These are phyloP conservation scores for Coturnix japonica DNA, from an alignment of 2,113 vertebrate species.

Conservation along the genomic window DNA sequence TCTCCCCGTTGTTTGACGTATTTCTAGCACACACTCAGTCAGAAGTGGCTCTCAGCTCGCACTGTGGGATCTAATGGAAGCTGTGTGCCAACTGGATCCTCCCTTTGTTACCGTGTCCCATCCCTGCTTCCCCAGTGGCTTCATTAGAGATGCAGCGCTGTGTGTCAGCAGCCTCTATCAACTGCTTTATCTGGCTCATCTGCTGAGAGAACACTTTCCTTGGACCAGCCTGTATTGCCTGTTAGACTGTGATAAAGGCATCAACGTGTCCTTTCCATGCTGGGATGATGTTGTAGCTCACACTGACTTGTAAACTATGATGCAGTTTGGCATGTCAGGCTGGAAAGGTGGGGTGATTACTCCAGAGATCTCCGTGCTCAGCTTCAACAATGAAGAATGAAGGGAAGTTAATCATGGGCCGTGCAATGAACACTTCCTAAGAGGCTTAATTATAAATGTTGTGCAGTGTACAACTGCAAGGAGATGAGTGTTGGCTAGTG, in stretches of 20 bases:
- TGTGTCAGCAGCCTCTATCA: constrained; percentile 49
- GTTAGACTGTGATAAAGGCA: constrained; percentile 24
- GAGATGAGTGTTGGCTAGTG: constrained; percentile 8
- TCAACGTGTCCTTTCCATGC: not conserved
- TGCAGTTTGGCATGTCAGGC: not conserved
- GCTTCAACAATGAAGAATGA: constrained; percentile 55
- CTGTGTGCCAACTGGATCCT: constrained; percentile 18
- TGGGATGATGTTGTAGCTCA: not conserved
- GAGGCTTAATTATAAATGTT: constrained; percentile 69
- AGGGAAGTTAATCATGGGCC: constrained; percentile 40
- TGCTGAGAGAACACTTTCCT: constrained; percentile 22
- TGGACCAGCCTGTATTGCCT: constrained; percentile 35
- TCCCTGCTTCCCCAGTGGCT: constrained; percentile 52
- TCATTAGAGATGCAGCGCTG: constrained; percentile 58
- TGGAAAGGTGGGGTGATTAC: constrained; percentile 15
- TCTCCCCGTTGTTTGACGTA: not conserved
- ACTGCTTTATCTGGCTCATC: constrained; percentile 13
- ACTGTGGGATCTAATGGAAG: constrained; percentile 26
- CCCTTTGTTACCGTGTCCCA: constrained; percentile 12
- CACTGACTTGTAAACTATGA: not conserved
- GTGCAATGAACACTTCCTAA: constrained; percentile 29
- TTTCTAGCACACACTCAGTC: not conserved
- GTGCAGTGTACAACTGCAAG: not conserved
- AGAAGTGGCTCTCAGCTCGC: not conserved
- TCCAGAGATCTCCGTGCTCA: constrained; percentile 13